Percentiles rank a stretch among this genome's conserved stretches.
Conservation (phyloP, 2,888 invertebrate species). For the Athalia circularis region DNA sequence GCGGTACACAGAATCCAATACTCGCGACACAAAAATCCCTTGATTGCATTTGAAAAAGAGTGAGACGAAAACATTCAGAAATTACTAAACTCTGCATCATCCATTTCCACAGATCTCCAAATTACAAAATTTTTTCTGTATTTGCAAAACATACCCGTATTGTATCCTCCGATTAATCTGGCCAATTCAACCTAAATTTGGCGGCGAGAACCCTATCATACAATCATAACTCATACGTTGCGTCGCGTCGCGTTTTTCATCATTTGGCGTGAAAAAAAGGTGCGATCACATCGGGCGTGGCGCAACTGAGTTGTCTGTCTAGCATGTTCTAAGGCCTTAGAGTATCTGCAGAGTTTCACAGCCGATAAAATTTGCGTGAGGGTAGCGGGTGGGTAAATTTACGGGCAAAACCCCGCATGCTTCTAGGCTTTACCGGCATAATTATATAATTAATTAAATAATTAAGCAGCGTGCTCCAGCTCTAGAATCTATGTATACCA, state of each 20-base stretch:
- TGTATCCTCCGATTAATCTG: not conserved
- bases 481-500: slow-evolving; percentile 55
- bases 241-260: slow-evolving; percentile 6
- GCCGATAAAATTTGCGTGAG: slow-evolving; percentile 47
- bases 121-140: not conserved
- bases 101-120: not conserved
- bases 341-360: slow-evolving; percentile 32
- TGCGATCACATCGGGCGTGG: slow-evolving; percentile 25
- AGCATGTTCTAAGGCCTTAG: slow-evolving; percentile 17
- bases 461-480: slow-evolving; percentile 50
- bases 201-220: not conserved
- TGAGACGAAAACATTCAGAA: not conserved
- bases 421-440: slow-evolving; percentile 45
- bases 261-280: slow-evolving; percentile 24
- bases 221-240: not conserved
- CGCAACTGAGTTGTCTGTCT: not conserved
- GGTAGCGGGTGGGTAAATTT: slow-evolving; percentile 37
- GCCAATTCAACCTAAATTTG: not conserved
- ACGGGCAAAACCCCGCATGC: slow-evolving; percentile 40
- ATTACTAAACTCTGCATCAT: not conserved
- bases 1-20: not conserved
- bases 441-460: slow-evolving; percentile 56
- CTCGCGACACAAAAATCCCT: not conserved
- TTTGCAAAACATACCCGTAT: not conserved
- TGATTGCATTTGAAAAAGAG: not conserved